Percentiles rank a stretch among this genome's conserved stretches.
Evolutionary conservation across 2,797 vertebrate genomes (phyloP).

Genomic region (Otus scops): DNA sequence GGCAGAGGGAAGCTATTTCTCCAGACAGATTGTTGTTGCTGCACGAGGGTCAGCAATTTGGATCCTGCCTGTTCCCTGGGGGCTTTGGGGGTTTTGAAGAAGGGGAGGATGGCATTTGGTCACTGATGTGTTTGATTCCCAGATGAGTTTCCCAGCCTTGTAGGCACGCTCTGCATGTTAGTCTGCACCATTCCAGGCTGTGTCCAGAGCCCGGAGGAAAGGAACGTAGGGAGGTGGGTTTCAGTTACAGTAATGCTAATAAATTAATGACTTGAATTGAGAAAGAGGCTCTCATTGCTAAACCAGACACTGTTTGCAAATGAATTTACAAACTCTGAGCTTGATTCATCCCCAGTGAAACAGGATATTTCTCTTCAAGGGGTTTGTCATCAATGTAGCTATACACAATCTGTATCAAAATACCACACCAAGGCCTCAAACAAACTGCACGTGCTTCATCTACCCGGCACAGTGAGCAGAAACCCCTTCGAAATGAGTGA

Average conservation of each 20-base stretch:
- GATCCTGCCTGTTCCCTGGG: neutral
- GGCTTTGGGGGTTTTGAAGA: neutral
- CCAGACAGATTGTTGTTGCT: neutral
- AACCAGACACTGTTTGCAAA: neutral
- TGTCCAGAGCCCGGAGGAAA: neutral
- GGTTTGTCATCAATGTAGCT: neutral
- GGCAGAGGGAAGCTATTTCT: neutral
- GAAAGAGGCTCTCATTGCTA: neutral
- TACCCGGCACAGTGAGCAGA: neutral
- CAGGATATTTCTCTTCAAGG: neutral
- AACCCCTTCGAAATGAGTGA: neutral
- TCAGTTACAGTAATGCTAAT: neutral
- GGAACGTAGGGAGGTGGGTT: neutral
- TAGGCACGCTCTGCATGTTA: neutral
- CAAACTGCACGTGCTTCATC: neutral
- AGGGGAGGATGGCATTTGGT: neutral
- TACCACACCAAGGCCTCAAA: neutral
- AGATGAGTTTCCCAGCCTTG: neutral
- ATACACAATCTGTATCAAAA: neutral
- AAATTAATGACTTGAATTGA: slow-evolving; percentile 23
- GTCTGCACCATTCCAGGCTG: neutral
- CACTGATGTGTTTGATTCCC: neutral
- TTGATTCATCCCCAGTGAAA: neutral
- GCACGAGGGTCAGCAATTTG: neutral
- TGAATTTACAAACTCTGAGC: neutral